Conservation (phyloP, 2,797 vertebrate species). For the Pelobates cultripes region DNA sequence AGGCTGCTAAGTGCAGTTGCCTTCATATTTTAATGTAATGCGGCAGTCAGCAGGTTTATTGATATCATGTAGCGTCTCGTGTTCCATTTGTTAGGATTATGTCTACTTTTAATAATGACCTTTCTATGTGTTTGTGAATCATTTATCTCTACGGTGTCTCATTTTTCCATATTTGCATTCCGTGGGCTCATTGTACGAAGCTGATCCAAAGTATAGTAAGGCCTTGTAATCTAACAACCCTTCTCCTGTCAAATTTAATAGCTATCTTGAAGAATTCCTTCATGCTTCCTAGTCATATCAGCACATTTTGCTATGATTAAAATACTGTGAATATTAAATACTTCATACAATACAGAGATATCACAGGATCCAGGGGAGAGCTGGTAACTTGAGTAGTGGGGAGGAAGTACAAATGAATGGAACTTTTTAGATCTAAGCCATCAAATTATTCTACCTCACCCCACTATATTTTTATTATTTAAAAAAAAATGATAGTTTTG, state of each 20-base stretch:
- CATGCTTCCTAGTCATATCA: neutral
- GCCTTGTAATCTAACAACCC: neutral
- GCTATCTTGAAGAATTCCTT: neutral
- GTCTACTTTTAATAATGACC: conserved; percentile 39
- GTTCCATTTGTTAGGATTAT: conserved; percentile 28
- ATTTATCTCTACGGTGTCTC: conserved; percentile 18
- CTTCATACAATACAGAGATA: no score
- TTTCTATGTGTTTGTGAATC: conserved; percentile 19
- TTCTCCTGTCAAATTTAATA: conserved; percentile 28
- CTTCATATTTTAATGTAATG: neutral
- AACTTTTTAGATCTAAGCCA: no score
- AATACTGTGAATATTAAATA: neutral
- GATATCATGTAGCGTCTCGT: conserved; percentile 1
- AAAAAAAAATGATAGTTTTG: no score
- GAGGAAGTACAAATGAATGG: no score
- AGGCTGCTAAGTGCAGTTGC: conserved; percentile 26
- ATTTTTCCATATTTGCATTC: conserved; percentile 21
- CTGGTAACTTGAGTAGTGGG: no score
- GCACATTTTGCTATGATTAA: neutral
- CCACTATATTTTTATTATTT: no score
- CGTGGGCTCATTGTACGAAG: neutral
- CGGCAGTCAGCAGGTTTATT: conserved; percentile 14
- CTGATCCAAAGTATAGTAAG: neutral
- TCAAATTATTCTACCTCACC: no score
- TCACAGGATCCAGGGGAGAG: no score